Conservation (phyloP, 2,113 vertebrate genomes). For the Syrmaticus mikado region DNA sequence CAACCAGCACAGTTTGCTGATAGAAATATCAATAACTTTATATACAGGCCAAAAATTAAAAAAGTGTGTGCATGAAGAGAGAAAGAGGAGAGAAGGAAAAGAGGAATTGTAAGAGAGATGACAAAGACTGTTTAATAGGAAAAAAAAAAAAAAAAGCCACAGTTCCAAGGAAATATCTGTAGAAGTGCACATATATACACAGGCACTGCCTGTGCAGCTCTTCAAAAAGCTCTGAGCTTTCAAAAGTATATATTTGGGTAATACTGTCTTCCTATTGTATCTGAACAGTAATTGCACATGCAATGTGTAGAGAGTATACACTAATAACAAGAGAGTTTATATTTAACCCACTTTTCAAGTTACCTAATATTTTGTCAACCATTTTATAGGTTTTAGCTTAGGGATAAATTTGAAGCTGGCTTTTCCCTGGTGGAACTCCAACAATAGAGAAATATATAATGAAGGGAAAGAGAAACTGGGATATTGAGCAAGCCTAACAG, state of each 20-base stretch:
- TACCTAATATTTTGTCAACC: conserved; percentile 77
- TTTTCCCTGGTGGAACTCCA: conserved; percentile 71
- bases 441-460: conserved; percentile 68
- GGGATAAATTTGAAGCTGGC: conserved; percentile 75
- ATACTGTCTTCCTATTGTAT: conserved; percentile 27
- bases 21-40: conserved; percentile 6
- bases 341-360: conserved; percentile 69
- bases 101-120: neutral
- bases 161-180: conserved; percentile 45
- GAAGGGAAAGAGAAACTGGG: conserved; percentile 56
- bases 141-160: neutral
- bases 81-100: neutral
- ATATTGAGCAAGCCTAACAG: conserved; percentile 71
- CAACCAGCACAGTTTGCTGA: neutral
- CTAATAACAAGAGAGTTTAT: conserved; percentile 59
- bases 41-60: neutral
- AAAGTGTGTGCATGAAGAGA: neutral
- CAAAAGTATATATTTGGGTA: conserved; percentile 51
- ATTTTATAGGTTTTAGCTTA: conserved; percentile 76
- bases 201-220: neutral
- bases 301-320: conserved; percentile 38
- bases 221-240: conserved; percentile 63
- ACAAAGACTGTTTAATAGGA: neutral
- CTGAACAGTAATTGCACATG: conserved; percentile 33
- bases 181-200: neutral